phyloP scores from a whole-genome alignment of 2,888 invertebrate species.

The Lutraria lutraria region DNA sequence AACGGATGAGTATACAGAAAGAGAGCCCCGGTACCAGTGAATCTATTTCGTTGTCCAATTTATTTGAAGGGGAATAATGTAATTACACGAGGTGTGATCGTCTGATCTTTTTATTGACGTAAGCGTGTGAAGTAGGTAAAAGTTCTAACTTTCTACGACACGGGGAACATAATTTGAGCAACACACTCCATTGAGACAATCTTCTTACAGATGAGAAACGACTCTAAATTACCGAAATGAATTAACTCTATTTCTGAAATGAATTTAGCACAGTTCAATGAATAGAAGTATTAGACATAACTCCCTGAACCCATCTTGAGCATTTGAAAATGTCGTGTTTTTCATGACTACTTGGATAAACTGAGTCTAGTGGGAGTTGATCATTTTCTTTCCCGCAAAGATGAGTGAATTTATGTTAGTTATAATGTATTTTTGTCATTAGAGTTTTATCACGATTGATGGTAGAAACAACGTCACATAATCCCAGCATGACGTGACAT shows the following conservation, averaged over 20 bases:
- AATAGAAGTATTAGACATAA: constrained; percentile 7
- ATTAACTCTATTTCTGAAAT: constrained; percentile 4
- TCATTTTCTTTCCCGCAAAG: neutral
- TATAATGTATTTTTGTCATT: neutral
- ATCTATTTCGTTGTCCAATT: neutral
- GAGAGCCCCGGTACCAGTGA: neutral
- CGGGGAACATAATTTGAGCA: constrained; percentile 6
- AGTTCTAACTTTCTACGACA: neutral
- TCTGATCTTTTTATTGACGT: constrained; percentile 1
- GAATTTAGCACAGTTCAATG: constrained; percentile 15
- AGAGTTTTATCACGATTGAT: neutral
- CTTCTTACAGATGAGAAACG: neutral
- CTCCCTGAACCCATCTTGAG: neutral
- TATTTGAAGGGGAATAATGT: neutral
- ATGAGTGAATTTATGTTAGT: neutral
- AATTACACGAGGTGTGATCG: constrained; percentile 1
- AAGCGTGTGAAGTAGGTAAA: constrained; percentile 5
- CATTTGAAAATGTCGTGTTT: constrained; percentile 5
- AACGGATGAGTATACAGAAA: neutral
- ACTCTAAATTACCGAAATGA: neutral
- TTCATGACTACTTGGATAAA: neutral
- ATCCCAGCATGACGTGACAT: neutral
- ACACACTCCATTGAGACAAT: neutral
- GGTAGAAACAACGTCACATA: neutral
- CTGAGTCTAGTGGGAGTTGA: neutral